Base-by-base conservation (phyloP, 2,113 vertebrate species). In the Vicugna pacos region DNA sequence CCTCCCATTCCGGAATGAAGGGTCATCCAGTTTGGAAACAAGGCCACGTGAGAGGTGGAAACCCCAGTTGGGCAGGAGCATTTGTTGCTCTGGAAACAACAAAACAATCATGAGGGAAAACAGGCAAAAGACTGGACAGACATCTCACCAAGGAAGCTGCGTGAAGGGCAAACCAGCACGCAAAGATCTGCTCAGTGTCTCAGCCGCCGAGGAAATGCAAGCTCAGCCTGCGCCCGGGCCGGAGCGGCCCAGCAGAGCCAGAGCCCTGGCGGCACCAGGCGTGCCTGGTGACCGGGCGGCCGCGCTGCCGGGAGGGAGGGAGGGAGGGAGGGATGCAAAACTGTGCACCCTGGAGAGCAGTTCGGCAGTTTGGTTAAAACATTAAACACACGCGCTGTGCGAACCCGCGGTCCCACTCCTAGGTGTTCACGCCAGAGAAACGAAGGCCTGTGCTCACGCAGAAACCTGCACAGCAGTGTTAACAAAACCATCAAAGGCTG, bases 1-100 rank as follows among this genome's bases (percentile, higher is more conserved):
- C 88, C 96, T 88, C 80, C 91, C 89, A 96, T 96, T 95, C 97
- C 97, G 96, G 72, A 88, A 86, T 0, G 16, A 65, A 26, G 0
- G 76, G 72, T 95, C 94, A 96, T 24, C 52, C 75, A 1, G 6
- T 96, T 56, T 67, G 62, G 88, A 96, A 98, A 96, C 9, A 8
- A 94, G 93, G 87, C 69, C 73, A 19, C 1, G 19, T 46, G 60
- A 69, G 46, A 42, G 7, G 52, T 16, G 64, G 93, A 62, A 50
- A 52, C 13, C 13, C 65, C 62, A 84, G 81, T 38, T 48, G 84
- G 73, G 58, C 32, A 75, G 2, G 24, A 67, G 50, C 15, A 7
- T 46, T 70, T 87, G 70, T 42, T 81, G 88, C 62, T 35, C 65
- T 87, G 24, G n/a, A 88, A 38, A n/a, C 58, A 94, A 64, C 64